Evolutionary conservation across 2,113 vertebrate genomes (phyloP), one percentile per base, ranked within the genome.

Genomic region (Oryzias curvinotus): DNA sequence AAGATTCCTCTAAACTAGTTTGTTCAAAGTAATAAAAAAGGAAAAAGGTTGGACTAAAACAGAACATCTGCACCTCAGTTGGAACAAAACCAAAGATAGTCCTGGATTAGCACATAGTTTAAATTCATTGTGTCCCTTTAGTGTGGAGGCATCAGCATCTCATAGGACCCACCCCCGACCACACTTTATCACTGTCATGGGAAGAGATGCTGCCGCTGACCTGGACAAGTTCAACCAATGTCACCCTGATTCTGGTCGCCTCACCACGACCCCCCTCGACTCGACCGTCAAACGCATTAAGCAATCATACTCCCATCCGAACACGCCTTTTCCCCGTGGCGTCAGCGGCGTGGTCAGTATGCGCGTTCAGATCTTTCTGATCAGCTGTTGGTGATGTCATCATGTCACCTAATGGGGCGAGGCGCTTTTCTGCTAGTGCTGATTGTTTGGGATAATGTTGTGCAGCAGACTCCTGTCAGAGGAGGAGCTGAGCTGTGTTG

Each of bases 151-250:
- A 43, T 60, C 2, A 65, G 55, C 71, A 65, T 60, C 62, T 61
- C 57, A 80, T 59, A 30, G 65, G 72, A 79, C 84, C 83, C 49
- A 41, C 41, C 18, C 45, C 19, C 6, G 45, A 23, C 67, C 68
- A 57, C 66, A 62, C 66, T 90, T 86, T 85, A 86, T 92, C 90
- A 91, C 85, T 90, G 91, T 88, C 90, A 83, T 36, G 78, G 75
- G 75, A 44, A 45, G 79, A 76, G 85, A 80, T 78, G 73, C 85
- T 75, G 81, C 62, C 75, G 46, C 72, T 87, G 81, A 81, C 85
- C 80, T 85, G 68, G 63, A 75, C 66, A 87, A 79, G 83, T 80
- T 88, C 81, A 83, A 75, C 75, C 85, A 82, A 87, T 86, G 90
- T 92, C 89, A 91, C 82, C 77, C 78, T 49, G 54, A 84, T 82